Evolutionary conservation across 1,140 invertebrate genomes (phyloP).

Genomic region (Lucilia sericata): DNA sequence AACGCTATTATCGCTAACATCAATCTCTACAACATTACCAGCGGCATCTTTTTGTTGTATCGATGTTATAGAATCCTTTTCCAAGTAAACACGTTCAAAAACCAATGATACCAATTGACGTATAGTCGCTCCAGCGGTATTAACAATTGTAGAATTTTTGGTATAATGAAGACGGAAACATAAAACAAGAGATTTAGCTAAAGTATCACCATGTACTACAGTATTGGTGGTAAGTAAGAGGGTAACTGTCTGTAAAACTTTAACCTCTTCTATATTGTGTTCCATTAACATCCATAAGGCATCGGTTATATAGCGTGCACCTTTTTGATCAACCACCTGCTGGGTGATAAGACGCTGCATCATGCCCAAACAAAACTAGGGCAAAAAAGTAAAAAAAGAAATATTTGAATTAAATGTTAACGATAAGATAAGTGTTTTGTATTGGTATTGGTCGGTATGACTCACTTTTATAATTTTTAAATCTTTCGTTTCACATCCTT

Average conservation of each 20-base stretch:
- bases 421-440: background rate
- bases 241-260: slow-evolving; percentile 96
- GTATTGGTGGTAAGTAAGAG: slow-evolving; percentile 93
- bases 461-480: slow-evolving; percentile 92
- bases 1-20: slow-evolving; percentile 34
- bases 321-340: slow-evolving; percentile 87
- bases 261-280: slow-evolving; percentile 92
- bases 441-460: background rate
- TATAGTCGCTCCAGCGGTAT: slow-evolving; percentile 97
- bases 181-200: slow-evolving; percentile 95
- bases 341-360: slow-evolving; percentile 89
- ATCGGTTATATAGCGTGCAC: slow-evolving; percentile 91
- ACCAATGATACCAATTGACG: slow-evolving; percentile 95
- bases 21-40: slow-evolving; percentile 45
- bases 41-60: slow-evolving; percentile 48
- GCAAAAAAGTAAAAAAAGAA: background rate
- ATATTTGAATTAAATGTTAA: background rate
- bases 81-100: slow-evolving; percentile 91
- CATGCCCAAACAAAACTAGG: slow-evolving; percentile 90
- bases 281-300: slow-evolving; percentile 95
- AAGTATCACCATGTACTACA: slow-evolving; percentile 91
- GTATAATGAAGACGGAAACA: slow-evolving; percentile 96
- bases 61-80: slow-evolving; percentile 66
- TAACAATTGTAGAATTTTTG: slow-evolving; percentile 89
- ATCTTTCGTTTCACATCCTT: slow-evolving; percentile 98